Evolutionary conservation across 2,797 vertebrate genomes (phyloP), one percentile per base, ranked within the genome.

Genomic region (Falco novaeseelandiae): DNA sequence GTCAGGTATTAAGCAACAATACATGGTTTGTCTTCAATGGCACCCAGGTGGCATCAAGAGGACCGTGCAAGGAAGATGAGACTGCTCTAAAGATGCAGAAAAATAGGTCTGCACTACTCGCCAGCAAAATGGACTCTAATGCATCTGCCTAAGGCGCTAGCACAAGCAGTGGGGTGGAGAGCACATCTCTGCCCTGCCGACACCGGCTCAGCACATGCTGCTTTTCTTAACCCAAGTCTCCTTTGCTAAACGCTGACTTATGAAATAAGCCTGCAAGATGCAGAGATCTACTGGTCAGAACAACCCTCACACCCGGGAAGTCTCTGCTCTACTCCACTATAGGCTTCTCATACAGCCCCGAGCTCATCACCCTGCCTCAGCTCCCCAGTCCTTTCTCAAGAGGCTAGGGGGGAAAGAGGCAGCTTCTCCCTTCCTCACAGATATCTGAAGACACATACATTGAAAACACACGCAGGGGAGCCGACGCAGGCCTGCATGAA

Each of bases 1-100:
- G 34, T 9, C 32, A 49, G 8, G n/a, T 74, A 67, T n/a, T 49
- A n/a, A 78, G 16, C 0, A 0, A 73, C 26, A 55, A 29, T 7
- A 67, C 61, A 48, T 5, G 26, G 55, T 63, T 90, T 49, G n/a
- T 67, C 65, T 77, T 77, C 57, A 67, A 27, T 2, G 23, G 32
- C 30, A 46, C 29, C 36, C n/a, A 67, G 17, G 40, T 14, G 27
- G 38, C 69, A 88, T 13, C 44, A 40, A 42, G 13, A 71, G 17
- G 8, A 57, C 8, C 19, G 61, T 0, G 5, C 1, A 1, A 46
- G 3, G 3, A 44, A 59, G 46, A 88, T 42, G 13, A 21, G 76
- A 44, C 54, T 44, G 42, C 78, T 58, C 44, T 59, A 17, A 76
- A 71, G 46, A 81, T 6, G 6, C 32, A 89, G 36, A 74, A 29